These are phyloP conservation scores for Coenonympha glycerion DNA, from an alignment of 2,888 invertebrate species.

Conservation along the genomic window DNA sequence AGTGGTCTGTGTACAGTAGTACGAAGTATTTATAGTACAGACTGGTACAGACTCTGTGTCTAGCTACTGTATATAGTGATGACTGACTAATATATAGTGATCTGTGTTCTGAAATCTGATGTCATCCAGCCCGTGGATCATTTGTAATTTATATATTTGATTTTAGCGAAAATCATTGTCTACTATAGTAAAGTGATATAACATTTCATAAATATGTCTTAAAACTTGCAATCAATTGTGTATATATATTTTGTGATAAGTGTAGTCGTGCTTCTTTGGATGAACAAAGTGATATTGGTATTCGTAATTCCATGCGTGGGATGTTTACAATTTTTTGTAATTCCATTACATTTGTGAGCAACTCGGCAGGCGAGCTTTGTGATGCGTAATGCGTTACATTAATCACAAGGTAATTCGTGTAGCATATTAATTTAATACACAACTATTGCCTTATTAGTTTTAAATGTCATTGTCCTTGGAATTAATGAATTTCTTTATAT, in stretches of 20 bases:
- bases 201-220: neutral
- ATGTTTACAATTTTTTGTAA: constrained; percentile 45
- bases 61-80: too few relatives aligned
- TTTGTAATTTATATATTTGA: too few relatives aligned
- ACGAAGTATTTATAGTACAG: too few relatives aligned
- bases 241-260: neutral
- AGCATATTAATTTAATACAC: neutral
- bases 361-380: constrained; percentile 20
- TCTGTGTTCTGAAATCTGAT: too few relatives aligned
- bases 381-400: neutral
- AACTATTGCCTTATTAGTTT: constrained; percentile 19
- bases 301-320: constrained; percentile 63
- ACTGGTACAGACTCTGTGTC: too few relatives aligned
- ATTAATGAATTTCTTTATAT: constrained; percentile 30
- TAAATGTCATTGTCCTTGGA: constrained; percentile 32
- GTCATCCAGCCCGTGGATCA: too few relatives aligned
- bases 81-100: too few relatives aligned
- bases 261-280: constrained; percentile 1
- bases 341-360: constrained; percentile 20
- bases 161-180: too few relatives aligned
- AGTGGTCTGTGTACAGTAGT: too few relatives aligned
- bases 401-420: neutral
- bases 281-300: constrained; percentile 11
- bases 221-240: neutral
- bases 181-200: constrained; percentile 13